Conservation (phyloP, 1,140 invertebrate species). For the Neuroterus valhalla region DNA sequence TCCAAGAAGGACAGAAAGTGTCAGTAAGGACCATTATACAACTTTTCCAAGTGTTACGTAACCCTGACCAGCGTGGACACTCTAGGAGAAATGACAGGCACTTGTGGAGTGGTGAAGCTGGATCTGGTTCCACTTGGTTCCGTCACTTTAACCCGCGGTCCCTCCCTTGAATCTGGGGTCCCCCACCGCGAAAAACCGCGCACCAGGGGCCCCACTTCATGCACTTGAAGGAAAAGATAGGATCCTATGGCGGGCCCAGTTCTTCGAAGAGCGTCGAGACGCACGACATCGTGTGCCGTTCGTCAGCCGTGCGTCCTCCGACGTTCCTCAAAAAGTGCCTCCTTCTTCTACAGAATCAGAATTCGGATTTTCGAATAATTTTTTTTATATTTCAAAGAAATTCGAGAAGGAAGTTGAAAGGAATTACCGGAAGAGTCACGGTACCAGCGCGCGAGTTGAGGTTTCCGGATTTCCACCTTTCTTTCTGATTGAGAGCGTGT, state of each 20-base stretch:
- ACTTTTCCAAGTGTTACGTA: conserved; percentile 64
- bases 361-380: not conserved
- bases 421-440: conserved; percentile 21
- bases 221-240: conserved; percentile 43
- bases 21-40: conserved; percentile 55
- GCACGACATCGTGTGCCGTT: conserved; percentile 37
- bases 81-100: conserved; percentile 33
- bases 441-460: conserved; percentile 23
- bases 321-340: not conserved
- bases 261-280: conserved; percentile 39
- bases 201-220: conserved; percentile 47
- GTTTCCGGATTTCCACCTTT: conserved; percentile 27
- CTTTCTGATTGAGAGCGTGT: conserved; percentile 15
- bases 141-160: no score
- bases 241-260: conserved; percentile 40
- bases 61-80: conserved; percentile 39
- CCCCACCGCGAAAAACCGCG: conserved; percentile 2
- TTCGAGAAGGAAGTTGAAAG: not conserved
- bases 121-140: conserved; percentile 23
- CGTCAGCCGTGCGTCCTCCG: not conserved
- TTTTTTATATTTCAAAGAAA: not conserved
- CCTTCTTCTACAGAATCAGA: not conserved
- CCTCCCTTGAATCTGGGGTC: conserved; percentile 8
- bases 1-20: conserved; percentile 28
- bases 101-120: conserved; percentile 29